These are phyloP conservation scores for Cyclina sinensis DNA, from an alignment of 1,140 invertebrate genomes.

Conservation along the genomic window DNA sequence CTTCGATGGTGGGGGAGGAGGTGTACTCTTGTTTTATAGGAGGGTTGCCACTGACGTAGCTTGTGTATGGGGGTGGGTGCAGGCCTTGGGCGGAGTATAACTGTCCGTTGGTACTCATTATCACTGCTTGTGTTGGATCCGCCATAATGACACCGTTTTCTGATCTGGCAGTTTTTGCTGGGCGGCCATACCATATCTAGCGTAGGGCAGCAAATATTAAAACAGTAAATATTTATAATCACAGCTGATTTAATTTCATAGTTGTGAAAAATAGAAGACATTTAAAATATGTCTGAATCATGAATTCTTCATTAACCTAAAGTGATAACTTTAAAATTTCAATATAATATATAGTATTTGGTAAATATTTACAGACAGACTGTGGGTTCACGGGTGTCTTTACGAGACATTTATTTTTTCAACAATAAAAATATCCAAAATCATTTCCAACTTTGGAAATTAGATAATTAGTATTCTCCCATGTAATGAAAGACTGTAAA, in stretches of 20 bases:
- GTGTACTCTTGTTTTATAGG: slow-evolving; percentile 66
- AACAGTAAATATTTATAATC: too few species aligned
- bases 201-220: neutral
- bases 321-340: neutral
- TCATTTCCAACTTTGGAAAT: slow-evolving; percentile 7
- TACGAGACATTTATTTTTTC: slow-evolving; percentile 13
- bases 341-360: neutral
- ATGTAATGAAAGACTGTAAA: slow-evolving; percentile 24
- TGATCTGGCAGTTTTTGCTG: slow-evolving; percentile 46
- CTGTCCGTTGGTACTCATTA: slow-evolving; percentile 60
- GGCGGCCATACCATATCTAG: slow-evolving; percentile 56
- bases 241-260: too few species aligned
- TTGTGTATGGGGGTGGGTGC: slow-evolving; percentile 56
- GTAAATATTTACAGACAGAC: slow-evolving; percentile 21
- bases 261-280: neutral
- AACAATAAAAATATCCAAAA: neutral
- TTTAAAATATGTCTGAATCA: neutral
- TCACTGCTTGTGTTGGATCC: slow-evolving; percentile 40
- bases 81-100: slow-evolving; percentile 49
- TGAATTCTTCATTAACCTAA: slow-evolving; percentile 8
- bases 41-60: slow-evolving; percentile 29
- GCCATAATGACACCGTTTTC: slow-evolving; percentile 63
- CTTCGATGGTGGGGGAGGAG: slow-evolving; percentile 52
- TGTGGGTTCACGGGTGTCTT: neutral
- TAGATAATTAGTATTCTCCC: slow-evolving; percentile 42